Base-by-base conservation (phyloP, 2,113 vertebrate species). In the Dipodomys spectabilis region DNA sequence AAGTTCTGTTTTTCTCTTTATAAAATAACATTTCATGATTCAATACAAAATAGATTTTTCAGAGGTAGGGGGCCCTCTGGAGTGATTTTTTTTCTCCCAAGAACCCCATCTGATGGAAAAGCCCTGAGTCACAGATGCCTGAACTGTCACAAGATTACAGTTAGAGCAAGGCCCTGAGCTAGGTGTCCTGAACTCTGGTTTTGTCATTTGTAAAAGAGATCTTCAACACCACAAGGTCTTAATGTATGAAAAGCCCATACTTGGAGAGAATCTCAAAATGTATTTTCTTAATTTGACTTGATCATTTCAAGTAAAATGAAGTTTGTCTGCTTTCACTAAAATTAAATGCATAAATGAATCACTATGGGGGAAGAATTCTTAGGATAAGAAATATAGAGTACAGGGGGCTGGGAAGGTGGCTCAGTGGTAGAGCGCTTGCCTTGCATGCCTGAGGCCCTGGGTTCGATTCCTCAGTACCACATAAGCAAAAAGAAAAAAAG, bases 211-310 rank as follows among this genome's bases (percentile, higher is more conserved):
- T 87, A 7, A 88, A 80, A 90, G 10, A 35, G 16, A 53, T 90
- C 73, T 88, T 80, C 15, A 65, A 0, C 16, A 3, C 39, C 23
- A 53, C 11, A 30, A 84, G 65, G 49, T 49, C 49, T 49, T 49
- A 4, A 3, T 49, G 8, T 49, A 12, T 49, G 49, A 49, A 49
- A 49, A 49, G 49, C 27, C 1, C 28, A 28, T 74, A 57, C 4
- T 45, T 65, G 67, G 73, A 44, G 5, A 83, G 35, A 94, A 92
- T 53, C 25, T 82, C 79, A 45, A 64, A 69, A 22, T 57, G 53
- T 32, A 73, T 45, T 64, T 67, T 79, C 73, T 84, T 25, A 57
- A 23, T 27, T 93, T 93, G 94, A 85, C 71, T 87, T 73, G 13
- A 57, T 75, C 15, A 77, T 11, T 80, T 57, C 39, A 86, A 25